Percentiles rank a stretch among this genome's conserved stretches.
These are phyloP conservation scores for Creontiades dilutus DNA, from an alignment of 2,888 invertebrate genomes.

Conservation along the genomic window DNA sequence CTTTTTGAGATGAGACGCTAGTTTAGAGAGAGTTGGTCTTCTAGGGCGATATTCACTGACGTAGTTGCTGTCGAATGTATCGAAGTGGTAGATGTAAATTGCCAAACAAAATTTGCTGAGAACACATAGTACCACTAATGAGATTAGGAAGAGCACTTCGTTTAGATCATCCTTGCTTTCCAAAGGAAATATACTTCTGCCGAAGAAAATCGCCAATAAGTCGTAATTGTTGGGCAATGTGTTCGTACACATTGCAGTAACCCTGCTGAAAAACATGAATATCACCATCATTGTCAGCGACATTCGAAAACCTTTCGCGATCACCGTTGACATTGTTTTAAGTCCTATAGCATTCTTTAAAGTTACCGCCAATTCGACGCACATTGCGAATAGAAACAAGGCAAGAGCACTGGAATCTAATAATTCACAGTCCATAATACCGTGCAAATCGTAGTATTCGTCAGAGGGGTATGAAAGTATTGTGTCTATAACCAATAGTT, in stretches of 20 bases:
- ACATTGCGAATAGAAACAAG: not conserved
- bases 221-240: not conserved
- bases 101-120: slow-evolving; percentile 2
- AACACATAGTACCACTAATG: not conserved
- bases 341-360: not conserved
- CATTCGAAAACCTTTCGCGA: not conserved
- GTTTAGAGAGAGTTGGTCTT: not conserved
- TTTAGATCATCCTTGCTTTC: not conserved
- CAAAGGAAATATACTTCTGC: not conserved
- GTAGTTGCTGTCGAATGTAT: not conserved
- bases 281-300: not conserved
- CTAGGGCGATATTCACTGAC: not conserved
- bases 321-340: not conserved
- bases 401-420: not conserved
- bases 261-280: not conserved
- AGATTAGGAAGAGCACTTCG: not conserved
- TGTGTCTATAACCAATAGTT: not conserved
- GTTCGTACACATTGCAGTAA: not conserved
- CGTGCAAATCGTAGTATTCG: not conserved
- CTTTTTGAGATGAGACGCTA: not conserved
- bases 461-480: not conserved
- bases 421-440: not conserved
- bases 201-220: not conserved
- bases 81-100: not conserved
- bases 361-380: not conserved